Base-by-base conservation (phyloP, 2,113 vertebrate genomes). In the Emydura subglobosa region DNA sequence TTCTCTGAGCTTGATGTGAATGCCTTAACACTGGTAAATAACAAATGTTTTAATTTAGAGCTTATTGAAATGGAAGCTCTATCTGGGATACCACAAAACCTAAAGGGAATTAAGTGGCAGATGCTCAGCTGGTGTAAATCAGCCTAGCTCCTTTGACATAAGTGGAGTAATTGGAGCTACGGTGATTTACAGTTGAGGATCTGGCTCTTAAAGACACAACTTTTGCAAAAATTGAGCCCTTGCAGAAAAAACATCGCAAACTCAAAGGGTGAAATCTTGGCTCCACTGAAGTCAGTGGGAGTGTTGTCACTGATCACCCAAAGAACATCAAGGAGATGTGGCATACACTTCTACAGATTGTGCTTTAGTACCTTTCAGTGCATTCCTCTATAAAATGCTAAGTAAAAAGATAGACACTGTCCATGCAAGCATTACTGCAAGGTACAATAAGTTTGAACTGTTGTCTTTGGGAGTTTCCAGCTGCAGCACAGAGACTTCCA, bases 141-240 rank as follows among this genome's bases (percentile, higher is more conserved):
- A 5, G 19, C 42, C 84, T 91, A 53, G 19, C 5, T 85, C 80
- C 84, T 44, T 44, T 57, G 24, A 11, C 11, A 39, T 12, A 1
- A 24, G 22, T 61, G 25, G 31, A 74, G 65, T 79, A 94, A 81
- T 3, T 10, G 24, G 82, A 90, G 39, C 5, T 24, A 27, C 1
- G 5, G 61, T 86, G 16, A 51, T 82, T 96, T 91, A 27, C 44
- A 27, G 42, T 13, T 78, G 61, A 84, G 55, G 29, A 19, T 94
- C 17, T 68, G 25, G 2, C 54, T 80, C 57, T 92, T 19, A 17
- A 10, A 34, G n/a, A 53, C 0, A 0, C 27, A n/a, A 4, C 21
- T 86, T 82, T 44, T 25, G 88, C 22, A 78, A 68, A 86, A 78
- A 21, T 74, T 51, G 21, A 5, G 6, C 1, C 61, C 49, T 84